phyloP scores from a whole-genome alignment of 2,113 vertebrate species.

The Asarcornis scutulata region DNA sequence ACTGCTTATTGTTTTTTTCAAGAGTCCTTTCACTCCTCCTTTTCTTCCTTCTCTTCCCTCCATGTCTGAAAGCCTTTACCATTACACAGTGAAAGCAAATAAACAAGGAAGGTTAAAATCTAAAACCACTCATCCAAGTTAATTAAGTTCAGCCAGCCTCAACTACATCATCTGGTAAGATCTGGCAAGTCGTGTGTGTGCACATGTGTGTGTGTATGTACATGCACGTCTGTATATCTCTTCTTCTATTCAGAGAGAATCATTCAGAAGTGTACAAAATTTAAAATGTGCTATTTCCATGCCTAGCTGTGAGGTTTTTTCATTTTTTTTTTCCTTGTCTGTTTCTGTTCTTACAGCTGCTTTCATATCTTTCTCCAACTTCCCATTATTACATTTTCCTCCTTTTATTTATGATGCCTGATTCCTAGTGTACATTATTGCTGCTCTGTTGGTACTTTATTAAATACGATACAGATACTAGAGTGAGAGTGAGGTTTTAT shows the following conservation, averaged over 20 bases:
- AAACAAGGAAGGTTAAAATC: slow-evolving; percentile 70
- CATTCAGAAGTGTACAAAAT: slow-evolving; percentile 3
- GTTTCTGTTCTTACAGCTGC: slow-evolving; percentile 38
- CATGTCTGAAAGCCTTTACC: slow-evolving; percentile 67
- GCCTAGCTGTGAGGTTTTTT: background rate
- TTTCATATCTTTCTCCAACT: slow-evolving; percentile 52
- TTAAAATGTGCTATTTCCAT: background rate
- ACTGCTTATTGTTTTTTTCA: background rate
- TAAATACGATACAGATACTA: slow-evolving; percentile 69
- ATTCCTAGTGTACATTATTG: slow-evolving; percentile 64
- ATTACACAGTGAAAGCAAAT: slow-evolving; percentile 48
- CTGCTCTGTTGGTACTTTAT: slow-evolving; percentile 76
- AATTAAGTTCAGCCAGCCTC: slow-evolving; percentile 74
- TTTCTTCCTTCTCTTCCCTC: background rate
- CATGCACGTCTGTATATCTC: background rate
- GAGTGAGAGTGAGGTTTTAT: slow-evolving; percentile 66
- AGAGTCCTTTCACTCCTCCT: background rate
- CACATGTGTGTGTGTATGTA: background rate
- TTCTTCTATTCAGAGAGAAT: background rate
- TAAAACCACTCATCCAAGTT: slow-evolving; percentile 69
- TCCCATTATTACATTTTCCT: slow-evolving; percentile 57
- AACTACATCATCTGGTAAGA: slow-evolving; percentile 62
- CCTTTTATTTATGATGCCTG: slow-evolving; percentile 62
- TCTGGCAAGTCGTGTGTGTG: background rate
- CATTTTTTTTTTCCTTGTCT: background rate